Base-by-base conservation (phyloP, 2,113 vertebrate genomes). In the Ardeotis arabs region DNA sequence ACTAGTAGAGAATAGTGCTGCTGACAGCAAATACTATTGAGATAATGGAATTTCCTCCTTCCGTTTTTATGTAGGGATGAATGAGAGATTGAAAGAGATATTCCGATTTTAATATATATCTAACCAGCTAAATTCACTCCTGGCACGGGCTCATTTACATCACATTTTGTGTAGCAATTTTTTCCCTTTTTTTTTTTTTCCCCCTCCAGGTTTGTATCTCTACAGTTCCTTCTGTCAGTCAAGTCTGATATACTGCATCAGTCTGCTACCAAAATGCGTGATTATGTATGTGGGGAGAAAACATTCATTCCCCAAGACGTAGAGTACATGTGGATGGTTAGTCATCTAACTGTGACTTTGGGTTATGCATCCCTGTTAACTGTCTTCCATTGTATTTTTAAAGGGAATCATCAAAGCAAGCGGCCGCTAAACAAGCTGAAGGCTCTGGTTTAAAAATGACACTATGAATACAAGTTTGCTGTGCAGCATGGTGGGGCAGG, bases 31-130 rank as follows among this genome's bases (percentile, higher is more conserved):
- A 87, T 93, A 55, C 45, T 50, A 20, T 35, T 45, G 49, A 94
- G 81, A 72, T 87, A 92, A 93, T 47, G 20, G 74, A 87, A 87
- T 85, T 87, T 92, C 66, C 89, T 92, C 64, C 87, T 92, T 96
- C 23, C 25, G 53, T 62, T 90, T 92, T 70, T 87, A 31, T 80
- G 63, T 37, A 83, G 44, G 73, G 19, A 70, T 92, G 89, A 95
- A 95, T 89, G 84, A 83, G 81, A 79, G 63, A 84, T 84, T 89
- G 87, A 92, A 84, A 91, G 73, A 58, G 52, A 91, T 83, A 87
- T 35, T 94, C 55, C 67, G 50, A 82, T 96, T 92, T 95, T 79
- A 70, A 79, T 82, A 85, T 90, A 27, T 79, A 44, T 84, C 91
- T 95, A 76, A 76, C 69, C 35, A 76, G 41, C 67, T 79, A 14